phyloP scores from a whole-genome alignment of 2,888 invertebrate species.

The Polydrusus cervinus region DNA sequence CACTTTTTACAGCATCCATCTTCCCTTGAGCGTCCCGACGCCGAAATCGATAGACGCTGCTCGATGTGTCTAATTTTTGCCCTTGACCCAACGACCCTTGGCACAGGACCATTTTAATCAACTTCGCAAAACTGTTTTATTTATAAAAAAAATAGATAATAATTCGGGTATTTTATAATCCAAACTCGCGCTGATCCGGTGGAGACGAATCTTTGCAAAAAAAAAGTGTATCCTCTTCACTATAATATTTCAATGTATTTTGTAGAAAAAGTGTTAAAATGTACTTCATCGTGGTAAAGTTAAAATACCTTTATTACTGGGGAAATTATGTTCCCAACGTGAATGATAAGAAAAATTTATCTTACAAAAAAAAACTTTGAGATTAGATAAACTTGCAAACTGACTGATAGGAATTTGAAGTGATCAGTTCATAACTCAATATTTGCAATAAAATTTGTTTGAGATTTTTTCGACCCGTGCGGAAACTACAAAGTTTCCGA shows the following conservation, averaged over 20 bases:
- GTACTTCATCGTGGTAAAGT: too few relatives aligned
- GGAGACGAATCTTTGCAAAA: too few relatives aligned
- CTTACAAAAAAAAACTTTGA: constrained; percentile 36
- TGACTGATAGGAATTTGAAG: constrained; percentile 26
- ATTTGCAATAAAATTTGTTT: constrained; percentile 14
- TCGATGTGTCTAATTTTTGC: constrained; percentile 34
- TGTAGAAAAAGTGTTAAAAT: too few relatives aligned
- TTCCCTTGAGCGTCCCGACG: constrained; percentile 24
- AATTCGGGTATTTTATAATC: too few relatives aligned
- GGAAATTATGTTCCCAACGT: background rate
- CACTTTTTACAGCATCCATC: constrained; percentile 21
- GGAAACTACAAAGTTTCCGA: background rate
- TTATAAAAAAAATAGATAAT: background rate
- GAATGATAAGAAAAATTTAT: constrained; percentile 36
- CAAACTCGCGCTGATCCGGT: too few relatives aligned
- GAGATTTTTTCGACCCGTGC: constrained; percentile 1
- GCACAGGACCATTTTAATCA: background rate
- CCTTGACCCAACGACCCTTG: constrained; percentile 37
- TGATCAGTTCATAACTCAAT: background rate
- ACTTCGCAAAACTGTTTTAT: background rate
- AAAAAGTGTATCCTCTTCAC: too few relatives aligned
- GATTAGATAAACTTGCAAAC: constrained; percentile 47
- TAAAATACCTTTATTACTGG: too few relatives aligned
- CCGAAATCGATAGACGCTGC: constrained; percentile 32
- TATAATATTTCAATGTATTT: too few relatives aligned